Evolutionary conservation across 2,797 vertebrate genomes (phyloP), one percentile per base, ranked within the genome.

Genomic region (Botia kubotai): DNA sequence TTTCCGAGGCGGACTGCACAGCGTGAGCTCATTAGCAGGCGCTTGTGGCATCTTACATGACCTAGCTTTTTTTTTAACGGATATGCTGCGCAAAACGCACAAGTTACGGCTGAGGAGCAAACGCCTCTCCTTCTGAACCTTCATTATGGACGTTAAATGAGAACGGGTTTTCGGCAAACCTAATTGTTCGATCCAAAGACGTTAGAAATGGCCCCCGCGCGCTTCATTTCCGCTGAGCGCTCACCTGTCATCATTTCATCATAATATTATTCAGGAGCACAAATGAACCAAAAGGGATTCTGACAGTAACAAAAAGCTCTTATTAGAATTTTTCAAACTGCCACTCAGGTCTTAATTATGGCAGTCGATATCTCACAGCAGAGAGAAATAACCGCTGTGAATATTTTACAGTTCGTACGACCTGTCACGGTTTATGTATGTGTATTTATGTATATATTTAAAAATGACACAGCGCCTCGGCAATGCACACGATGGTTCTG

Each of bases 271-370:
- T 74, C 60, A 84, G 69, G n/a, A 65, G 62, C 72, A 53, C 55
- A 70, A 80, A 83, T 67, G 52, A 55, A 50, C n/a, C 73, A 23
- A 74, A 78, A 65, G 29, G 80, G 43, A 62, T 55, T 48, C 70
- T 84, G 70, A 70, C 82, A 80, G 77, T 77, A 82, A 79, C 72
- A 81, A 76, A 79, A 72, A 67, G 46, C 43, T 72, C 58, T 82
- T 86, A 81, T 84, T 84, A 71, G 58, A 80, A 75, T 82, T 77
- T 83, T 46, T 77, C 65, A 62, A n/a, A 65, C 57, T 77, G 70
- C 66, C 80, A 74, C 60, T 78, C 58, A 79, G 81, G 36, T 69
- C 71, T 57, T 84, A 84, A 81, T 79, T 80, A 85, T 53, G 78
- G 57, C 16, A n/a, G 21, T 60, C 57, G 52, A 80, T 33, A 33